Evolutionary conservation across 2,797 vertebrate genomes (phyloP).

Genomic region (Clarias pachynema): DNA sequence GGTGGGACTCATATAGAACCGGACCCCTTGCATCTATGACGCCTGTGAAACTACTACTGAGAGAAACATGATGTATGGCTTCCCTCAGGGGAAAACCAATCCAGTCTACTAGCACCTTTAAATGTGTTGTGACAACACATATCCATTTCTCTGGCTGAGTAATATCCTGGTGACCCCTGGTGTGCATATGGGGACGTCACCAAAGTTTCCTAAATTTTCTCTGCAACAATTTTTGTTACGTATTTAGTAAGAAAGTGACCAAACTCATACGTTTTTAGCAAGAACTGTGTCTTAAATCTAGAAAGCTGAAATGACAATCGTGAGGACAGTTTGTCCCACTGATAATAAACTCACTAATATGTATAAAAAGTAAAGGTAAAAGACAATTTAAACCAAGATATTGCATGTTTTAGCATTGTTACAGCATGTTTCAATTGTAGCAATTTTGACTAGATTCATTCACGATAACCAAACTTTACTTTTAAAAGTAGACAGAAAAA

Average conservation of each 20-base stretch:
- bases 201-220: constrained; percentile 3
- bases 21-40: constrained; percentile 44
- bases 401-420: not conserved
- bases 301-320: not conserved
- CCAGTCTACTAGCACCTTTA: constrained; percentile 7
- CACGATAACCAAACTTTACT: not conserved
- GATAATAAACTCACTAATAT: not conserved
- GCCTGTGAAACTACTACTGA: constrained; percentile 33
- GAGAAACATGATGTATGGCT: constrained; percentile 16
- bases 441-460: not conserved
- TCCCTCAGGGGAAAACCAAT: constrained; percentile 18
- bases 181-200: not conserved
- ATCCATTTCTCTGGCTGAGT: constrained; percentile 11
- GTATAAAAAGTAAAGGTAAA: not conserved
- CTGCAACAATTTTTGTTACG: not conserved
- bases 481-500: not conserved
- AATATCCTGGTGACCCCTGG: not conserved
- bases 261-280: not conserved
- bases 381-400: not conserved
- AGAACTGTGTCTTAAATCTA: not conserved
- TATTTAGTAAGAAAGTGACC: not conserved
- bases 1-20: constrained; percentile 30
- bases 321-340: not conserved
- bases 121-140: not conserved
- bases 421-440: not conserved